These are phyloP conservation scores for Coregonus suidteri DNA, from an alignment of 2,797 vertebrate genomes.

Conservation along the genomic window DNA sequence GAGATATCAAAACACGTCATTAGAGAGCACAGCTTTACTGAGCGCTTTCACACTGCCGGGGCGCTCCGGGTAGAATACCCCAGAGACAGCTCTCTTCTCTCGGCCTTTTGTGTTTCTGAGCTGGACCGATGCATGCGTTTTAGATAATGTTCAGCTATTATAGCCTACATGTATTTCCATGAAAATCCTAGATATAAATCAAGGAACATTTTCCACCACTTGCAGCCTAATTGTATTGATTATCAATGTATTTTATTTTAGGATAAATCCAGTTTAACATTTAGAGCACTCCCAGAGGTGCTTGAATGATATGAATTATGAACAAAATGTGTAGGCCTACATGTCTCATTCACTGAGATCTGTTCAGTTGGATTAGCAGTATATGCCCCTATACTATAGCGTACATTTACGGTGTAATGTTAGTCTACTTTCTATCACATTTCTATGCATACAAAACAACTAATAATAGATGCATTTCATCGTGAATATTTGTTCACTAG, in stretches of 20 bases:
- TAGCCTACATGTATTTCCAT: constrained; percentile 61
- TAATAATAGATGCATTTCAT: no score
- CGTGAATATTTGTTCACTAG: no score
- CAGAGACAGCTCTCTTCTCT: constrained; percentile 64
- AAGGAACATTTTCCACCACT: constrained; percentile 43
- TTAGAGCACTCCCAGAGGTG: constrained; percentile 31
- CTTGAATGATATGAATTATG: constrained; percentile 15
- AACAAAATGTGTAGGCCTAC: neutral
- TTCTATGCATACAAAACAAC: no score
- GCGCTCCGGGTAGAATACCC: constrained; percentile 68
- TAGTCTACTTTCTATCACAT: no score
- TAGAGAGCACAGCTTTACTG: constrained; percentile 70
- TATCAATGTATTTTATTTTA: constrained; percentile 29
- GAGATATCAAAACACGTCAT: constrained; percentile 78
- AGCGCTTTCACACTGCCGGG: constrained; percentile 67
- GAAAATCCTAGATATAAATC: constrained; percentile 60
- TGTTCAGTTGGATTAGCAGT: neutral
- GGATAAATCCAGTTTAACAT: neutral
- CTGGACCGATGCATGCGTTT: constrained; percentile 63
- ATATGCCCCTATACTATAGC: neutral
- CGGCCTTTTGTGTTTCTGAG: constrained; percentile 67
- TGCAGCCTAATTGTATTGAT: constrained; percentile 54
- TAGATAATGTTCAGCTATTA: constrained; percentile 60
- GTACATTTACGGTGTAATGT: no score
- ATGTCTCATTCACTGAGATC: neutral